Base-by-base conservation (phyloP, 2,113 vertebrate genomes). In the Paraplagusia blochii region DNA sequence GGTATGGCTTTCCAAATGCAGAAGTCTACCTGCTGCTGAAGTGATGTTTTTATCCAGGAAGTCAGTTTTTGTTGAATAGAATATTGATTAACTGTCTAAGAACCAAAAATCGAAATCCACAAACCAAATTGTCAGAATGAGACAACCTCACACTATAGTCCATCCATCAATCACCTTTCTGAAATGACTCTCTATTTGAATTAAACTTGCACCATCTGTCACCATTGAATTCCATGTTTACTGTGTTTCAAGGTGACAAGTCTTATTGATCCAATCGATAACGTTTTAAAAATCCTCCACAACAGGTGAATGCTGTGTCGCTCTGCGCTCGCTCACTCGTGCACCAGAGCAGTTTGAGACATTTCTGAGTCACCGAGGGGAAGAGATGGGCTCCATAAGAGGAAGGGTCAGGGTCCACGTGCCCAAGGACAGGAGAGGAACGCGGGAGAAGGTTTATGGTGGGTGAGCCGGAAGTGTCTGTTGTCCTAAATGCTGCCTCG, bases 351-450 rank as follows among this genome's bases (percentile, higher is more conserved):
- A 85, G 47, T 94, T 95, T 15, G 92, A 94, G 87, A 92, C 91
- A 0, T 94, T 91, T 79, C 80, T 95, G 66, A 91, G 84, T 66
- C 94, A 95, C 81, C 87, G 90, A 0, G 94, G 93, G 0, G 93
- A 95, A 68, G 94, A 95, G 83, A 93, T 93, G 17, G 94, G 94
- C 19, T 94, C 92, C 42, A 89, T 95, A 22, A 85, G 92, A 0
- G 94, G 92, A 36, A 76, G 90, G 44, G 80, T 94, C 75, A 83
- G 83, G 17, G 82, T 93, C 4, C 86, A 85, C 0, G 87, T 90
- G 33, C 92, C 92, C 34, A 86, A 84, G 39, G 90, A 90, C 44
- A 76, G 81, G 7, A 43, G 72, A 33, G 69, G 72, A 59, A 91
- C 74, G 1, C 85, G 89, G 0, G 85, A 90, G 59, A 90, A 90